A percentile compares a stretch with the other conserved stretches of the same genome.
phyloP scores from a whole-genome alignment of 2,888 invertebrate genomes.

The Tigriopus californicus region DNA sequence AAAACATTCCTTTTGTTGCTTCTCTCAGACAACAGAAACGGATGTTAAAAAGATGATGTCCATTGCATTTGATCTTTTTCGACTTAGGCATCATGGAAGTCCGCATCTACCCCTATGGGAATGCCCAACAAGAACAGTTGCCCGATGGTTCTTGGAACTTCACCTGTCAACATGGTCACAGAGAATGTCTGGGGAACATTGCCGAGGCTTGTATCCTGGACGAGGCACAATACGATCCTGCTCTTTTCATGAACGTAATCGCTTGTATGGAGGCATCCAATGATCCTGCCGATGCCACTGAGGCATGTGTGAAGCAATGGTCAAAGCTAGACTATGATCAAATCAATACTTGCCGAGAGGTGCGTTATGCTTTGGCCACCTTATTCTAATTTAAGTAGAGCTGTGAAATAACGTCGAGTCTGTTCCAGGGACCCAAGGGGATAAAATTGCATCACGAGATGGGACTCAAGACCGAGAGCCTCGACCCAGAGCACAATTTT shows the following conservation, averaged over 20 bases:
- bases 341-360: no score
- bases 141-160: slow-evolving; percentile 3
- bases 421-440: background rate
- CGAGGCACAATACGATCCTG: background rate
- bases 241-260: background rate
- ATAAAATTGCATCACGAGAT: background rate
- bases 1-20: background rate
- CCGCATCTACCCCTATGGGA: slow-evolving; percentile 5
- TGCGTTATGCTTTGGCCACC: no score
- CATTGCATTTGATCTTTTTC: background rate
- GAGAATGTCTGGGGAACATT: slow-evolving; percentile 1
- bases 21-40: background rate
- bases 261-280: background rate
- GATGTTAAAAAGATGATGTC: background rate
- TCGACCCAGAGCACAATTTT: background rate
- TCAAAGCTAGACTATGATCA: no score
- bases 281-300: background rate
- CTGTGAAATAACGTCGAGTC: background rate
- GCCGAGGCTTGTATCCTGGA: background rate
- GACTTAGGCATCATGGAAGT: background rate
- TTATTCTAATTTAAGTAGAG: no score
- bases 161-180: slow-evolving; percentile 5
- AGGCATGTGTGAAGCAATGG: background rate
- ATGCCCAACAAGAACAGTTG: background rate
- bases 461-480: background rate